phyloP scores from a whole-genome alignment of 2,113 vertebrate species.

The Psettodes erumei region DNA sequence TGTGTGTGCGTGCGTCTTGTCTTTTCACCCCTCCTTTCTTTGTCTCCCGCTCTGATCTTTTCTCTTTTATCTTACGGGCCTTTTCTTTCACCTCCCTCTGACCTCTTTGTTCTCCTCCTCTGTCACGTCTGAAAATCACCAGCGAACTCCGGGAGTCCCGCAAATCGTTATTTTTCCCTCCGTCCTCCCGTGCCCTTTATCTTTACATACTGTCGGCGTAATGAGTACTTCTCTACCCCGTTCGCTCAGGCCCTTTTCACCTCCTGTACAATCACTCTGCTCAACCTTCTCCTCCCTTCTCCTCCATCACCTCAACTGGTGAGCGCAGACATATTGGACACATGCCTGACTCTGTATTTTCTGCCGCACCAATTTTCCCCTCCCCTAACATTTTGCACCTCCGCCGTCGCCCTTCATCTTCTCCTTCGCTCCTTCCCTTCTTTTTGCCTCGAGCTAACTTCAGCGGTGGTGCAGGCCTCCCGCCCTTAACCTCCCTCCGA shows the following conservation, averaged over 20 bases:
- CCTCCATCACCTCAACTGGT: slow-evolving; percentile 31
- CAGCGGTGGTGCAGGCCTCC: slow-evolving; percentile 21
- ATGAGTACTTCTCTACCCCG: slow-evolving; percentile 19
- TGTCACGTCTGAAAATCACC: slow-evolving; percentile 16
- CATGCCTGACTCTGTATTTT: slow-evolving; percentile 62
- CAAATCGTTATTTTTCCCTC: slow-evolving; percentile 40
- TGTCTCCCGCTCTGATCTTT: slow-evolving; percentile 10
- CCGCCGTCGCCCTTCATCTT: slow-evolving; percentile 50
- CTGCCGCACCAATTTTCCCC: slow-evolving; percentile 47
- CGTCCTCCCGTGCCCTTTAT: slow-evolving; percentile 1
- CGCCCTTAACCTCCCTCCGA: slow-evolving; percentile 21
- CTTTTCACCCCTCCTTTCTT: slow-evolving; percentile 24
- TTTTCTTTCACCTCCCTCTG: slow-evolving; percentile 37
- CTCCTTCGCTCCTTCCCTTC: slow-evolving; percentile 6
- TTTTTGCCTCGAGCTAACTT: slow-evolving; percentile 14
- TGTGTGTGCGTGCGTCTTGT: slow-evolving; percentile 44
- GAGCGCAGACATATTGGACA: slow-evolving; percentile 20
- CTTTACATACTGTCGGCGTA: slow-evolving; percentile 16
- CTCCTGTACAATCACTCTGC: slow-evolving; percentile 1
- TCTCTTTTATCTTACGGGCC: slow-evolving; percentile 24
- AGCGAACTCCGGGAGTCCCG: slow-evolving; percentile 42
- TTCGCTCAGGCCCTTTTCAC: slow-evolving; percentile 19
- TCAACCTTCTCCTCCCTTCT: slow-evolving; percentile 37
- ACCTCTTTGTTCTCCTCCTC: slow-evolving; percentile 42
- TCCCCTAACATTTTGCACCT: slow-evolving; percentile 53